phyloP scores from a whole-genome alignment of 2,797 vertebrate genomes.

The Lithobates sylvaticus region DNA sequence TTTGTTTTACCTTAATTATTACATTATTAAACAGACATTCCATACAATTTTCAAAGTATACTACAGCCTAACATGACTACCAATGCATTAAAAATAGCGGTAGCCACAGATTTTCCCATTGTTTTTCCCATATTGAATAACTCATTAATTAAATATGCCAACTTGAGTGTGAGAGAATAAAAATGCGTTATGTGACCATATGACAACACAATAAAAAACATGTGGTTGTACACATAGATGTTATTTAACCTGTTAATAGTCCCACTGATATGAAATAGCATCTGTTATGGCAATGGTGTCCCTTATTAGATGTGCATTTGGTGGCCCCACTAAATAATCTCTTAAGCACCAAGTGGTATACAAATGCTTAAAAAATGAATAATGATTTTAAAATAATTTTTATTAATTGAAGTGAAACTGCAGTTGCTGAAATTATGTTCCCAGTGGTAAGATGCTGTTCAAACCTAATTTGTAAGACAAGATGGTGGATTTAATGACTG shows the following conservation, averaged over 20 bases:
- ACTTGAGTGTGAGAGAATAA: background rate
- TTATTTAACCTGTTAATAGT: constrained; percentile 67
- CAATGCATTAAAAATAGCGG: too few species aligned
- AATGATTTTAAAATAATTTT: constrained; percentile 98
- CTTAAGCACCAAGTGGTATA: constrained; percentile 81
- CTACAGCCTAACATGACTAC: too few species aligned
- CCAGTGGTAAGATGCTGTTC: constrained; percentile 91
- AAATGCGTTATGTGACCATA: background rate
- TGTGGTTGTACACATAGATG: constrained; percentile 21
- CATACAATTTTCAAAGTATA: too few species aligned
- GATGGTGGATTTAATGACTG: constrained; percentile 99
- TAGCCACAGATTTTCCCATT: too few species aligned
- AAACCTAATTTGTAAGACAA: constrained; percentile 99
- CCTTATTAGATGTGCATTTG: constrained; percentile 80
- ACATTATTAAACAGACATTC: too few species aligned
- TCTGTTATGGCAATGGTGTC: constrained; percentile 76
- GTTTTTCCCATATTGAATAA: background rate
- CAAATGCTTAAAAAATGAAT: constrained; percentile 88
- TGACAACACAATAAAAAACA: constrained; percentile 16
- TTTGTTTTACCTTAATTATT: too few species aligned
- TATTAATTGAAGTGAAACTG: constrained; percentile 99
- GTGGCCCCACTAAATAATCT: constrained; percentile 77
- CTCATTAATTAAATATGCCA: background rate
- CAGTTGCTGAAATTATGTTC: constrained; percentile 93
- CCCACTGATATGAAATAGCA: constrained; percentile 74